Evolutionary conservation across 2,888 invertebrate species (phyloP), one percentile per base, ranked within the genome.

Genomic region (Hermaeophaga mercurialis): DNA sequence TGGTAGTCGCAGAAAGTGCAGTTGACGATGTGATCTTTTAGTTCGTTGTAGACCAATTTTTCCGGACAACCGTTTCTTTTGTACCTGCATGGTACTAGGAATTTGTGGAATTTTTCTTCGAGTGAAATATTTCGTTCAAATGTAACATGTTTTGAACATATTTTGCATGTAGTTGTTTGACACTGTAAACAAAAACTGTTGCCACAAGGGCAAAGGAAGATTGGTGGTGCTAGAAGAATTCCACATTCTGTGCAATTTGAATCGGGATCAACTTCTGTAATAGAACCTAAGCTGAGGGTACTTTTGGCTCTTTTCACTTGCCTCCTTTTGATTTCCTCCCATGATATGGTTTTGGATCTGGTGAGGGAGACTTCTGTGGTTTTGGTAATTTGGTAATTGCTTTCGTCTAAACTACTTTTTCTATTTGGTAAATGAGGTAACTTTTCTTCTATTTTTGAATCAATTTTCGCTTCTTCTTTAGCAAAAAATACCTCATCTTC

Each of bases 1-100:
- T 59, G 61, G 45, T 71, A 73, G n/a, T 64, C 58, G 49, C 71
- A 72, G 39, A 66, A 72, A 1, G 45, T 56, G 34, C 73, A 73
- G 31, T 60, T 63, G 2, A 53, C 55, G 50, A 72, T 67, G 50
- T 73, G 73, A 1, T 58, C 56, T 1, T 43, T 17, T 5, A 72
- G 50, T 18, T 69, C 68, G 24, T 55, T 60, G 49, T 68, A 70
- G 0, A 59, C 45, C 5, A 69, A 47, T 34, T 64, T 68, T 26
- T 70, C 65, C 5, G 57, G 61, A 46, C 73, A 73, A 7, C 72
- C 72, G 14, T 66, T 60, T 8, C 56, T 60, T 26, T 58, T 57
- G 41, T 70, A 70, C 43, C 59, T 66, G 45, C 73, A 73, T 0
- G 62, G 49, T 41, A 71, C 66, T 4, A 62, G 24, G 33, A 62